Conservation (phyloP, 2,113 vertebrate species). For the Noctilio leporinus region DNA sequence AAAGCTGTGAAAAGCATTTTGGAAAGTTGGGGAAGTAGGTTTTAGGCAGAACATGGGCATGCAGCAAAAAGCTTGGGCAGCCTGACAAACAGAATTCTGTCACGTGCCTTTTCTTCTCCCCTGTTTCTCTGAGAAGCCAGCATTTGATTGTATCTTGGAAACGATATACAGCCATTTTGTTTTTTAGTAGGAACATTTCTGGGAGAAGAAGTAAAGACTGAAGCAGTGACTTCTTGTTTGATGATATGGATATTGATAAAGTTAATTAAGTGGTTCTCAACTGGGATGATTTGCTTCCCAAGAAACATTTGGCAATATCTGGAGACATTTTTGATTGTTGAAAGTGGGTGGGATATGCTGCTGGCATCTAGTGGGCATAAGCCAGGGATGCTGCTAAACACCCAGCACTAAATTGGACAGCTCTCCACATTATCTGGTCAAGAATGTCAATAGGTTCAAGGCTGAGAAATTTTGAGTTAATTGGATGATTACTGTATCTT, state of each 20-base stretch:
- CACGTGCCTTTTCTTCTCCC: not conserved
- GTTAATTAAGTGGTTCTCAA: conserved; percentile 2
- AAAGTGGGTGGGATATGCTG: not conserved
- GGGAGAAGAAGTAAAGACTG: not conserved
- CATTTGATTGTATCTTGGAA: not conserved
- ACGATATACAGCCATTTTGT: not conserved
- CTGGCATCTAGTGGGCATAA: not conserved
- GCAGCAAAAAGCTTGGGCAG: conserved; percentile 12
- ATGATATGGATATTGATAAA: not conserved
- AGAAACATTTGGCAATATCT: not conserved
- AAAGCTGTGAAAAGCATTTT: conserved; percentile 54
- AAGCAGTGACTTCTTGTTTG: not conserved
- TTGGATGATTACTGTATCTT: not conserved
- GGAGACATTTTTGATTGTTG: not conserved
- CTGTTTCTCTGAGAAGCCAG: not conserved
- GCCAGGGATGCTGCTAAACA: not conserved
- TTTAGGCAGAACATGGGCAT: conserved; percentile 37
- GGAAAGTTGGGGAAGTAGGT: conserved; percentile 37
- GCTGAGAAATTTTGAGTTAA: not conserved
- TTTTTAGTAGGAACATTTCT: not conserved
- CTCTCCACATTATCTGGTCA: not conserved
- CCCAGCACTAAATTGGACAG: not conserved
- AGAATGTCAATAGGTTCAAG: not conserved
- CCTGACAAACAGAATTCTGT: conserved; percentile 45
- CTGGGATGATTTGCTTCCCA: not conserved